These are phyloP conservation scores for Ciconia nigra DNA, from an alignment of 2,797 vertebrate genomes.

Conservation along the genomic window DNA sequence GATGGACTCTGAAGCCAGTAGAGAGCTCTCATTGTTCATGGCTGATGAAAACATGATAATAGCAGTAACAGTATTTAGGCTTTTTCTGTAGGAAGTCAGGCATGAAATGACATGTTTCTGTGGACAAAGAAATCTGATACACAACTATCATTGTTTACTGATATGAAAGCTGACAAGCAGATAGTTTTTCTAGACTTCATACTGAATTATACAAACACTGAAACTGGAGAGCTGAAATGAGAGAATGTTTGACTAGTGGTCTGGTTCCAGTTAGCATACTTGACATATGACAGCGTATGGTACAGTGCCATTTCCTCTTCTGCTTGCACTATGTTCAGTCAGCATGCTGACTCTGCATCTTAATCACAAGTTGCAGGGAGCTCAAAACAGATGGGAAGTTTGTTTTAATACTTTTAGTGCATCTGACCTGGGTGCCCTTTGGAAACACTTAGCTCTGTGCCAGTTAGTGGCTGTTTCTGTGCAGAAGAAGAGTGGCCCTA, in stretches of 20 bases:
- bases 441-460: not conserved
- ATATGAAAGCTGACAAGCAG: not conserved
- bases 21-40: not conserved
- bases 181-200: not conserved
- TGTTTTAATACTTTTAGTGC: not conserved
- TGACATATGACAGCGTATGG: not conserved
- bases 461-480: not conserved
- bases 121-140: not conserved
- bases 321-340: not conserved
- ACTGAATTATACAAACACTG: not conserved
- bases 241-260: not conserved
- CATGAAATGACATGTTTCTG: not conserved
- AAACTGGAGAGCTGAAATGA: not conserved
- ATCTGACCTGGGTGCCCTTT: not conserved
- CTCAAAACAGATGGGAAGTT: not conserved
- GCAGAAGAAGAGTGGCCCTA: not conserved
- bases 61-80: not conserved
- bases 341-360: conserved; percentile 2
- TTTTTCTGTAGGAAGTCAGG: not conserved
- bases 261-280: not conserved
- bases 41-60: not conserved
- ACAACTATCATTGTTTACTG: not conserved
- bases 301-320: not conserved
- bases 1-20: not conserved
- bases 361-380: not conserved